Evolutionary conservation across 2,113 vertebrate genomes (phyloP).

Genomic region (Pardalotus punctatus): DNA sequence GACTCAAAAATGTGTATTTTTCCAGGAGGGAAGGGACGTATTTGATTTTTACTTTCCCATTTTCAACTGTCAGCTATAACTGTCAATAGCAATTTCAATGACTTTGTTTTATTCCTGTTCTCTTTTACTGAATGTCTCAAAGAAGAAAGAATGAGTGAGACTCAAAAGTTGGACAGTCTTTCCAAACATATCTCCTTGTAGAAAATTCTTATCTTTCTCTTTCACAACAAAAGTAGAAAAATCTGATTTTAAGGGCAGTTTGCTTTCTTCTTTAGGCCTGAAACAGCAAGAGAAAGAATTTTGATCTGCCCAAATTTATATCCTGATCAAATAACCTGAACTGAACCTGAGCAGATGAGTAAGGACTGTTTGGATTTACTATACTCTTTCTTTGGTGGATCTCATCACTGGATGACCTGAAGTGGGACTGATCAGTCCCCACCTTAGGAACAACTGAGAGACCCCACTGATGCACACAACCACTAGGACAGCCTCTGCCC

Average conservation of each 20-base stretch:
- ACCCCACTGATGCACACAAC: background rate
- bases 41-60: background rate
- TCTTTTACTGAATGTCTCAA: background rate
- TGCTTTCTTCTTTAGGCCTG: background rate
- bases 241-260: background rate
- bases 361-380: background rate
- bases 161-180: background rate
- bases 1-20: background rate
- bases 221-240: background rate
- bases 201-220: background rate
- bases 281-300: background rate
- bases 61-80: background rate
- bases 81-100: background rate
- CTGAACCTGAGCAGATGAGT: background rate
- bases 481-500: background rate
- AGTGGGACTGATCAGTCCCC: background rate
- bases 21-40: accelerated
- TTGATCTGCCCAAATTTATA: background rate
- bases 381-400: background rate
- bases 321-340: background rate
- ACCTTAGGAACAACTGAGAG: background rate
- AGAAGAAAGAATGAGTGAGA: background rate
- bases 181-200: background rate
- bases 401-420: background rate
- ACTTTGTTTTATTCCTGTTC: background rate